Conservation (phyloP, 35 echinoderm and acorn worm genomes). For the Stichopus chloronotus region DNA sequence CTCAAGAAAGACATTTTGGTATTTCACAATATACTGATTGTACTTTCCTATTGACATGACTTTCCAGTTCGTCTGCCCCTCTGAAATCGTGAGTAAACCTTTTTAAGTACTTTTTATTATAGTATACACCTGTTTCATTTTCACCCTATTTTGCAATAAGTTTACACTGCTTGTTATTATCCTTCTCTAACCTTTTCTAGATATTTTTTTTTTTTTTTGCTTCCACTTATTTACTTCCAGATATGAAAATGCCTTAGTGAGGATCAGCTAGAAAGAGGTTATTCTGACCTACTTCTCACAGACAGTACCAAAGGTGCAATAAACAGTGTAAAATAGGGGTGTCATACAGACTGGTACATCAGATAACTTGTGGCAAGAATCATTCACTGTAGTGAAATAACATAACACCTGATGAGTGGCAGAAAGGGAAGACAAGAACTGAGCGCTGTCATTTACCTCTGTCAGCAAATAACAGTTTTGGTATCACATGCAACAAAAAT, state of each 20-base stretch:
- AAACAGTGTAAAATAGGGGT: neutral
- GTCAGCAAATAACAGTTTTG: too few species aligned
- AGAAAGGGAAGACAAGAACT: too few species aligned
- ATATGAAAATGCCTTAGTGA: neutral
- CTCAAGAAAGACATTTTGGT: constrained; percentile 39
- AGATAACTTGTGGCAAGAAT: too few species aligned
- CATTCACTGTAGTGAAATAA: too few species aligned
- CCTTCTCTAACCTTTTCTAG: neutral
- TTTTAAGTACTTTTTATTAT: constrained; percentile 4
- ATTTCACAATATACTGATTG: neutral
- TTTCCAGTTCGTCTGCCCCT: neutral
- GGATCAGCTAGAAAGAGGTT: constrained; percentile 2
- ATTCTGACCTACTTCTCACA: neutral
- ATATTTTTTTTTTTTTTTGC: too few species aligned
- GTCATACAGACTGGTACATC: too few species aligned
- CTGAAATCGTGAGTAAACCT: constrained; percentile 34
- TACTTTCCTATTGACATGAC: constrained; percentile 28
- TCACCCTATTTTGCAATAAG: neutral
- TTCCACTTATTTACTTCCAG: neutral
- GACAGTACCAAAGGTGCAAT: neutral
- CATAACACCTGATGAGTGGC: too few species aligned
- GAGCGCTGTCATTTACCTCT: too few species aligned
- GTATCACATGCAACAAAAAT: too few species aligned
- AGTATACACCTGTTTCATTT: constrained; percentile 13
- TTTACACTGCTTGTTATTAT: neutral